Conservation (phyloP, 2,888 invertebrate species). For the Habrosyne pyritoides region DNA sequence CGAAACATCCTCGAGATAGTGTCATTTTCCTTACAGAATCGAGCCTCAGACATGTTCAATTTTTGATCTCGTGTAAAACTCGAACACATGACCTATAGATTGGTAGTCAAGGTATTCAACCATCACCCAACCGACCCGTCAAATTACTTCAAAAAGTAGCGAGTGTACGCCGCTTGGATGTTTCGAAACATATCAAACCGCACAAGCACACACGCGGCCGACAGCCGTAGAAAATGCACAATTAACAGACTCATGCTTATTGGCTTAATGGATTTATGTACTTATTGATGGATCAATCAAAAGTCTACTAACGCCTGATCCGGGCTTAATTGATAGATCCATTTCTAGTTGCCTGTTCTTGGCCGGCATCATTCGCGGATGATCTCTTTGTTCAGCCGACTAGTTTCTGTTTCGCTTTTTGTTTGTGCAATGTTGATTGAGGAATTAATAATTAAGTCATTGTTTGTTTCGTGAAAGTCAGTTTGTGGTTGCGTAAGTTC, state of each 20-base stretch:
- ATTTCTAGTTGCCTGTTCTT: slow-evolving; percentile 45
- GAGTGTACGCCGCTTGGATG: background rate
- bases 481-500: background rate
- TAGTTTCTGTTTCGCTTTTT: slow-evolving; percentile 28
- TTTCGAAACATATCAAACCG: slow-evolving; percentile 17
- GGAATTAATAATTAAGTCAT: background rate
- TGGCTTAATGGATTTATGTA: slow-evolving; percentile 79
- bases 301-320: slow-evolving; percentile 56
- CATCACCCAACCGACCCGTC: too few relatives aligned
- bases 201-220: slow-evolving; percentile 32
- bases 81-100: too few relatives aligned
- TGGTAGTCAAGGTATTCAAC: too few relatives aligned
- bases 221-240: slow-evolving; percentile 75
- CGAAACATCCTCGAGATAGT: too few relatives aligned
- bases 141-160: background rate
- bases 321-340: slow-evolving; percentile 71
- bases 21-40: too few relatives aligned
- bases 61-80: too few relatives aligned
- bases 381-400: slow-evolving; percentile 46
- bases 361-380: slow-evolving; percentile 26
- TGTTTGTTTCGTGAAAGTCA: background rate
- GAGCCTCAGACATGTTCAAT: too few relatives aligned
- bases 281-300: slow-evolving; percentile 82
- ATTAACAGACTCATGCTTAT: slow-evolving; percentile 72
- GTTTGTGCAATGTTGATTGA: slow-evolving; percentile 3